phyloP scores from a whole-genome alignment of 2,113 vertebrate genomes.

The Siniperca chuatsi region DNA sequence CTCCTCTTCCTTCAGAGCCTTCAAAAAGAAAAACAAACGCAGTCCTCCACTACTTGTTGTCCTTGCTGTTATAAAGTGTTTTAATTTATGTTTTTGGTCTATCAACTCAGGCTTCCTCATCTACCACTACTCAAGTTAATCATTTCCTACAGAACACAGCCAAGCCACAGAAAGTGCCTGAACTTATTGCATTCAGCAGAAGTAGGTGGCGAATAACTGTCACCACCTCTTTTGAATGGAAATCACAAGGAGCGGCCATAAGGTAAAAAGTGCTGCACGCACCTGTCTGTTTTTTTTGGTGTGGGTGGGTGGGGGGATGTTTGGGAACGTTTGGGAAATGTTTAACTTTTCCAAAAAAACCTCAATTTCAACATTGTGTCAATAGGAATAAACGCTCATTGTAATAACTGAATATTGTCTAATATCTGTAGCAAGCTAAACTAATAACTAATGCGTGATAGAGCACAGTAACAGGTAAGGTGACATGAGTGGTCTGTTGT shows the following conservation, averaged over 20 bases:
- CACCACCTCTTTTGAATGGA: neutral
- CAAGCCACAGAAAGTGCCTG: slow-evolving; percentile 8
- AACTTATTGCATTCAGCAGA: slow-evolving; percentile 15
- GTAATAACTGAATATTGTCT: neutral
- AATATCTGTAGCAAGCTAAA: slow-evolving; percentile 23
- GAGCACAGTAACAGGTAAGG: slow-evolving; percentile 20
- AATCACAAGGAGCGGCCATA: neutral
- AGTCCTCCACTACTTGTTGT: slow-evolving; percentile 60
- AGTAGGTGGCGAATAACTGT: neutral
- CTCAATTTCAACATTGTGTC: neutral
- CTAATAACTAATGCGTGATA: slow-evolving; percentile 9
- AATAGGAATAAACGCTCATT: neutral
- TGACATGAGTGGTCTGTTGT: slow-evolving; percentile 43
- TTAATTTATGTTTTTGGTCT: neutral
- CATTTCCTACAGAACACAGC: neutral
- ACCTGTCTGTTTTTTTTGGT: neutral
- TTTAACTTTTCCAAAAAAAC: neutral
- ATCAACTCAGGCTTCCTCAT: neutral
- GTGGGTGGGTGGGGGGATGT: no score
- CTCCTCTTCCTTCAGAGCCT: slow-evolving; percentile 65
- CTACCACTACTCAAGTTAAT: neutral
- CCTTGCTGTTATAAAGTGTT: slow-evolving; percentile 32
- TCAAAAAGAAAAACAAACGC: slow-evolving; percentile 46
- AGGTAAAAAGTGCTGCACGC: neutral
- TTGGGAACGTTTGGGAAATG: neutral